Conservation (phyloP, 2,113 vertebrate species). For the Benitochromis conjunctus region DNA sequence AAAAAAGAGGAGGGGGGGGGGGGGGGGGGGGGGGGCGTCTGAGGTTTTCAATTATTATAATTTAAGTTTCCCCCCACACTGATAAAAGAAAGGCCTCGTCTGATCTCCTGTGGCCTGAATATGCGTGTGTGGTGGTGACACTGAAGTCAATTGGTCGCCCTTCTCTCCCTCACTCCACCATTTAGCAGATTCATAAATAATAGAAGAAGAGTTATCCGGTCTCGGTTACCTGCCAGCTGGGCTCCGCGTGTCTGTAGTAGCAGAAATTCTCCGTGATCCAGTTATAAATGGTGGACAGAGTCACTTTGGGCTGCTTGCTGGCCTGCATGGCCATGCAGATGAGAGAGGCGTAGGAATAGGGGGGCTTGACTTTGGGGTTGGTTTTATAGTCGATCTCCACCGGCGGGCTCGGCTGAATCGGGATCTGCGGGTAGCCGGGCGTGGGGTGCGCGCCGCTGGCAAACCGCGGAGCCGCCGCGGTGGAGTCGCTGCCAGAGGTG, state of each 20-base stretch:
- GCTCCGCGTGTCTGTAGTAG: constrained; percentile 84
- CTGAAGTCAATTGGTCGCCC: constrained; percentile 36
- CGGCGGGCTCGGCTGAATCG: constrained; percentile 54
- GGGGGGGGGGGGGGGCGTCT: neutral
- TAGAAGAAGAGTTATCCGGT: constrained; percentile 18
- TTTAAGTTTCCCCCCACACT: neutral
- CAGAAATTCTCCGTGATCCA: constrained; percentile 86
- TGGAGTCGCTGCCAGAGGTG: constrained; percentile 65
- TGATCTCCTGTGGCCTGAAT: neutral
- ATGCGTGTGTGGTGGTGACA: constrained; percentile 25
- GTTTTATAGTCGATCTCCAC: constrained; percentile 79
- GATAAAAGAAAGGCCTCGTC: neutral
- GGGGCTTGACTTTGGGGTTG: constrained; percentile 79
- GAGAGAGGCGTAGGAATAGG: constrained; percentile 82
- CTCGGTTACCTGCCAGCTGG: constrained; percentile 84
- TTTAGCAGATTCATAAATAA: constrained; percentile 60
- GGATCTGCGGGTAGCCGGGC: constrained; percentile 34
- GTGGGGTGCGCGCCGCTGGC: constrained; percentile 36
- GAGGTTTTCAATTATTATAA: neutral
- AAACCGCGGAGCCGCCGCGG: constrained; percentile 18
- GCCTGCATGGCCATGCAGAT: constrained; percentile 88
- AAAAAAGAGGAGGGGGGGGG: neutral
- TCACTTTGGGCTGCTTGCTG: constrained; percentile 81
- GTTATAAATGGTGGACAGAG: constrained; percentile 82
- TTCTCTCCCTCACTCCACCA: constrained; percentile 25